These are phyloP conservation scores for Aphaenogaster floridana DNA, from an alignment of 1,140 invertebrate genomes.

Conservation along the genomic window DNA sequence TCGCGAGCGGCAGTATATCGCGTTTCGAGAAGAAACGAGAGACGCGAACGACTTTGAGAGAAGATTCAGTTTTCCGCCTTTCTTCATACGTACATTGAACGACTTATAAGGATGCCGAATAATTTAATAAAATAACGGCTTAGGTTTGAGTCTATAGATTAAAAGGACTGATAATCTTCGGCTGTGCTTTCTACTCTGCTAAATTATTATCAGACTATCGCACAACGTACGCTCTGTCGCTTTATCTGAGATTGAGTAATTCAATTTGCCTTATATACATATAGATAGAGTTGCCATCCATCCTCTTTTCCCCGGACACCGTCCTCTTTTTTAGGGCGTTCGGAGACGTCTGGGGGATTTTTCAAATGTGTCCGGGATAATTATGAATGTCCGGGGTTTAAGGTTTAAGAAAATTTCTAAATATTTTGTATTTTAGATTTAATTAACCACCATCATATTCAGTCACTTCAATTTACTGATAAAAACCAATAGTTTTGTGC, in stretches of 20 bases:
- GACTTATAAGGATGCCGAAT: neutral
- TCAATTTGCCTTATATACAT: neutral
- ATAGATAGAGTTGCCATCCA: too few relatives aligned
- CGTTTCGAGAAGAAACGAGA: neutral
- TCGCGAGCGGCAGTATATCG: neutral
- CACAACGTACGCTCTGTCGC: neutral
- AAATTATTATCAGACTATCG: neutral
- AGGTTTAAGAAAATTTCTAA: too few relatives aligned
- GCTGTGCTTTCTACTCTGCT: neutral
- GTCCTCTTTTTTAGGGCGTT: too few relatives aligned
- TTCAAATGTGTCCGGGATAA: too few relatives aligned
- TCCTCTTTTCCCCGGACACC: too few relatives aligned
- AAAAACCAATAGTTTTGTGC: too few relatives aligned
- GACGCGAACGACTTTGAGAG: neutral
- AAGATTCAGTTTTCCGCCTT: neutral
- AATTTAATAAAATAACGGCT: neutral
- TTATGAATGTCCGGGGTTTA: too few relatives aligned
- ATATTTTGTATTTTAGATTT: too few relatives aligned
- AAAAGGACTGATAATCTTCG: neutral
- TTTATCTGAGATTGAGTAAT: conserved; percentile 1
- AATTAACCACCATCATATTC: too few relatives aligned
- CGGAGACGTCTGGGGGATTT: too few relatives aligned
- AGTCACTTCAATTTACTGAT: too few relatives aligned
- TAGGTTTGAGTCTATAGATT: neutral
- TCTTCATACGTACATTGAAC: neutral